phyloP scores from a whole-genome alignment of 2,888 invertebrate species.

The Megaustenia siamemsis region DNA sequence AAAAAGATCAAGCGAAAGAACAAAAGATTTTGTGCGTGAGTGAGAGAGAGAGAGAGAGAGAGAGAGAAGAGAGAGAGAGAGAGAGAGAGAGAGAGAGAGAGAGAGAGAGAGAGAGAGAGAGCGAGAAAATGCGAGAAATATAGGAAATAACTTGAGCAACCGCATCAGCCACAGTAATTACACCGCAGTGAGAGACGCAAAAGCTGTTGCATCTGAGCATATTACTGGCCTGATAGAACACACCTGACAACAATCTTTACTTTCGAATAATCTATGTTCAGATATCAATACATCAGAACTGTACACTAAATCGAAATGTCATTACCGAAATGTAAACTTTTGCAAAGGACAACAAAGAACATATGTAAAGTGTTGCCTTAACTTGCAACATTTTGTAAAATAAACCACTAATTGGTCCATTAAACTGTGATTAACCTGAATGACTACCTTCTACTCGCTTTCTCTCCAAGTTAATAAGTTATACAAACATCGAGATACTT shows the following conservation, averaged over 20 bases:
- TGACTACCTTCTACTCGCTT: background rate
- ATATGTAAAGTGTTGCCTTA: background rate
- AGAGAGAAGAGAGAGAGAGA: constrained; percentile 6
- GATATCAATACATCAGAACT: background rate
- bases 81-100: constrained; percentile 8
- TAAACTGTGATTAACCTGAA: no score
- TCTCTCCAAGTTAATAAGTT: no score
- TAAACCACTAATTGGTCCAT: constrained; percentile 20
- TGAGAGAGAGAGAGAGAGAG: constrained; percentile 7
- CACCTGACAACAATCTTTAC: no score
- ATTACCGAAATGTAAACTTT: constrained; percentile 19
- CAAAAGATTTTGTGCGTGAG: background rate
- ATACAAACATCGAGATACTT: no score
- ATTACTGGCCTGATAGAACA: background rate
- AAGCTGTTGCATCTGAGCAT: background rate
- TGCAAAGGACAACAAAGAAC: background rate
- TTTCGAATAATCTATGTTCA: background rate
- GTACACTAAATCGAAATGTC: background rate
- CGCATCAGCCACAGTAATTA: background rate
- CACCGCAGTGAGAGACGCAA: background rate
- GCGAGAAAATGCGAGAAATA: background rate
- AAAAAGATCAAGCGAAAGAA: background rate
- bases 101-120: no score
- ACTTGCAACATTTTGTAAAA: background rate
- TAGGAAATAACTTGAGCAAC: background rate